These are phyloP conservation scores for Urocolius indicus DNA, from an alignment of 2,113 vertebrate genomes.

Conservation along the genomic window DNA sequence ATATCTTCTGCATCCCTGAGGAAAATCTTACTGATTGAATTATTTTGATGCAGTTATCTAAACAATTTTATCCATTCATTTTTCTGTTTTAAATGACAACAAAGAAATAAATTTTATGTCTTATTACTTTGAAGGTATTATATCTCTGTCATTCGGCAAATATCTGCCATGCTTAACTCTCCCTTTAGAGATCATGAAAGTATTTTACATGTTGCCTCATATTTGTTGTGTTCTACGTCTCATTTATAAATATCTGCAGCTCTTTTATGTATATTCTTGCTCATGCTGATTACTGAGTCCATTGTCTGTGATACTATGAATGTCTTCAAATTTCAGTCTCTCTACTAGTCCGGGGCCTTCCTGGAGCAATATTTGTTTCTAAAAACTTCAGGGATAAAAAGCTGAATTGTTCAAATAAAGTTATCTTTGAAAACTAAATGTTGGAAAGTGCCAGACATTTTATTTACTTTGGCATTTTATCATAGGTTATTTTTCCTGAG, in stretches of 20 bases:
- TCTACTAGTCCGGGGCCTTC: not conserved
- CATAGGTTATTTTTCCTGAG: not conserved
- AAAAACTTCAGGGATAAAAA: not conserved
- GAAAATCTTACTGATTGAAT: not conserved
- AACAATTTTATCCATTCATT: not conserved
- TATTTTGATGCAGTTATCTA: not conserved
- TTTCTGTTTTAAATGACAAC: not conserved
- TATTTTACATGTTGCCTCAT: not conserved
- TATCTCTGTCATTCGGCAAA: not conserved
- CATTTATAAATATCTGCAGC: not conserved
- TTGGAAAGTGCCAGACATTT: not conserved
- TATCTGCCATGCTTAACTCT: not conserved
- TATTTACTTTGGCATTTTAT: not conserved
- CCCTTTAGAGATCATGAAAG: not conserved
- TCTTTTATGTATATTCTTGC: not conserved
- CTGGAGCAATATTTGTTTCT: not conserved
- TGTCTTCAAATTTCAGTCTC: not conserved
- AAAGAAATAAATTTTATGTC: not conserved
- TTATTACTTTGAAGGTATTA: not conserved
- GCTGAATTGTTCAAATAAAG: not conserved
- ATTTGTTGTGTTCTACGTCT: not conserved
- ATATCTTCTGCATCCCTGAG: not conserved
- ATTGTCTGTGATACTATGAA: not conserved
- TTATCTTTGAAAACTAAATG: not conserved
- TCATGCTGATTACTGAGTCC: not conserved